phyloP scores from a whole-genome alignment of 2,113 vertebrate species.

The Alethe diademata region DNA sequence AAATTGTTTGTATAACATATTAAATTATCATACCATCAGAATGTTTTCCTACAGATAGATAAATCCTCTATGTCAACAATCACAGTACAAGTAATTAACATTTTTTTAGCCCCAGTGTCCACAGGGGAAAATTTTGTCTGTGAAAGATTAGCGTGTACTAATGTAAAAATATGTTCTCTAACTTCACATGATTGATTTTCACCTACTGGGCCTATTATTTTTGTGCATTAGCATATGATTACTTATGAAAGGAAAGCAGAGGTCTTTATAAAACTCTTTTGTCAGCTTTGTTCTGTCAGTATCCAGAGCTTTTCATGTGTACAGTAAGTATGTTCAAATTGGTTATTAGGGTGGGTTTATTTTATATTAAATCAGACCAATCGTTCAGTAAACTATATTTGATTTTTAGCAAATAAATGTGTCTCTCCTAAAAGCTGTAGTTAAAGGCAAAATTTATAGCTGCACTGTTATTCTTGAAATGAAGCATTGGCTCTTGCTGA shows the following conservation, averaged over 20 bases:
- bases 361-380: not conserved
- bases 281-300: not conserved
- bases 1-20: not conserved
- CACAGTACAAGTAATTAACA: not conserved
- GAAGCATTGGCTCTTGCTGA: constrained; percentile 46
- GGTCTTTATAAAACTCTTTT: not conserved
- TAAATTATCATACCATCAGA: not conserved
- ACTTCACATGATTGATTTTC: not conserved
- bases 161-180: constrained; percentile 33
- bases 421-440: constrained; percentile 7
- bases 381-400: not conserved
- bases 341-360: not conserved
- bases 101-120: not conserved
- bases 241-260: constrained; percentile 2
- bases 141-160: not conserved
- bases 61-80: constrained; percentile 8
- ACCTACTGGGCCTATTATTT: not conserved
- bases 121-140: not conserved
- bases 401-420: constrained; percentile 16
- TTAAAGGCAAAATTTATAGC: constrained; percentile 30
- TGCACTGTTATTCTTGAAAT: constrained; percentile 18
- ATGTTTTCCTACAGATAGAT: not conserved
- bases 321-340: not conserved
- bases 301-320: constrained; percentile 6
- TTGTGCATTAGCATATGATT: not conserved